Percentiles rank a stretch among this genome's conserved stretches.
Conservation (phyloP, 1,140 invertebrate species). For the Eufriesea mexicana region DNA sequence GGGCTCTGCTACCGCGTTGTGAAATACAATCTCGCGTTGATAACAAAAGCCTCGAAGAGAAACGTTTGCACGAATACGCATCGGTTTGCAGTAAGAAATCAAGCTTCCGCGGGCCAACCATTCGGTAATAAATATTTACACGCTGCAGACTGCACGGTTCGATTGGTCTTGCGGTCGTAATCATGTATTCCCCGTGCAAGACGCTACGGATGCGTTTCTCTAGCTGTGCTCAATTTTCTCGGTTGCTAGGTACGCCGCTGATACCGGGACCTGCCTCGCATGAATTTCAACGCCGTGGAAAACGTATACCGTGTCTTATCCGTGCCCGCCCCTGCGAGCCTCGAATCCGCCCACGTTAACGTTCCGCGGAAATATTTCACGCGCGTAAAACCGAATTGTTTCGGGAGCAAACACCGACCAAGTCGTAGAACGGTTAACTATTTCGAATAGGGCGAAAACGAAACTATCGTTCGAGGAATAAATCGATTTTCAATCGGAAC, state of each 20-base stretch:
- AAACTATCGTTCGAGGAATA: background rate
- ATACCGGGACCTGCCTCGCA: background rate
- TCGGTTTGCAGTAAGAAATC: background rate
- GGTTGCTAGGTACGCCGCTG: background rate
- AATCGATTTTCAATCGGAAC: background rate
- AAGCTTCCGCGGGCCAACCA: background rate
- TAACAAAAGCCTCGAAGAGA: background rate
- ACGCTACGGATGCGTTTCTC: background rate
- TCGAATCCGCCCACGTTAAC: too few species aligned
- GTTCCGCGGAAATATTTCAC: conserved; percentile 11
- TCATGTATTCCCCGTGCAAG: conserved; percentile 14
- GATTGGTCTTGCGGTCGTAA: background rate
- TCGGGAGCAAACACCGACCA: background rate
- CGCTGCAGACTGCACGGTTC: background rate
- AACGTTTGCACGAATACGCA: too few species aligned
- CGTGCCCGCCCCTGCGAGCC: background rate
- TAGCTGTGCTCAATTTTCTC: conserved; percentile 11
- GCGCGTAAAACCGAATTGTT: background rate
- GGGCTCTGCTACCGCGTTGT: background rate
- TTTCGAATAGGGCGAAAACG: background rate
- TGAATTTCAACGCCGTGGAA: background rate
- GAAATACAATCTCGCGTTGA: background rate
- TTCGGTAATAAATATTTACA: conserved; percentile 18
- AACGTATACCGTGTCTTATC: background rate
- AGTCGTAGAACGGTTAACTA: background rate